A percentile compares a stretch with the other conserved stretches of the same genome.
phyloP scores from a whole-genome alignment of 2,888 invertebrate species.

The Entomobrya proxima region DNA sequence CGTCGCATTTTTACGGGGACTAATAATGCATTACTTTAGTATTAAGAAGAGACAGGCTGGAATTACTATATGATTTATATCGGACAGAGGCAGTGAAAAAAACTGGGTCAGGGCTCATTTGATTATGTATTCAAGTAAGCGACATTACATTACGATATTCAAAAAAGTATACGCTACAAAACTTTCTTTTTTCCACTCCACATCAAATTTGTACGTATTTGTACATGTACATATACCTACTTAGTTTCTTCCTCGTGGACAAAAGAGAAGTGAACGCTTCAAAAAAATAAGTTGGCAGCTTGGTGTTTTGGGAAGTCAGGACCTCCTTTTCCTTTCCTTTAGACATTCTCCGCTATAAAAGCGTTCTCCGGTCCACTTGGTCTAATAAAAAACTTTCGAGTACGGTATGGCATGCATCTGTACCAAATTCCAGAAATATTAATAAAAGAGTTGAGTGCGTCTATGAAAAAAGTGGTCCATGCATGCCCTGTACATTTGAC shows the following conservation, averaged over 20 bases:
- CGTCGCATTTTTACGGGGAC: background rate
- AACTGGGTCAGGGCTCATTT: conserved; percentile 50
- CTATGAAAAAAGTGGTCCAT: background rate
- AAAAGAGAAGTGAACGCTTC: background rate
- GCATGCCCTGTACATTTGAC: conserved; percentile 32
- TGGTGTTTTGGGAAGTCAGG: conserved; percentile 23
- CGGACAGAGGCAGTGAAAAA: background rate
- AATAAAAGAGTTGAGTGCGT: background rate
- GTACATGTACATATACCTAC: background rate
- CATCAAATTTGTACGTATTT: conserved; percentile 9
- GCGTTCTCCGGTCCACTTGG: conserved; percentile 10
- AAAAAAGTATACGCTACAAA: conserved; percentile 23
- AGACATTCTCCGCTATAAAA: background rate
- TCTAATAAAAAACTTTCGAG: conserved; percentile 32
- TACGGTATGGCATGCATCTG: conserved; percentile 34
- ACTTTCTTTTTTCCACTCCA: background rate
- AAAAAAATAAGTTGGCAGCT: conserved; percentile 29
- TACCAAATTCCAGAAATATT: conserved; percentile 42
- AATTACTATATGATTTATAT: conserved; percentile 40
- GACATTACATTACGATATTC: conserved; percentile 40
- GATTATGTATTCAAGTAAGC: conserved; percentile 40
- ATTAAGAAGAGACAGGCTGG: conserved; percentile 20
- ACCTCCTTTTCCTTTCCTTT: background rate
- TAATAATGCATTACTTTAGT: background rate
- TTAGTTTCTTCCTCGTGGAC: background rate